These are phyloP conservation scores for Neopelma chrysocephalum DNA, from an alignment of 2,797 vertebrate species.

Conservation along the genomic window DNA sequence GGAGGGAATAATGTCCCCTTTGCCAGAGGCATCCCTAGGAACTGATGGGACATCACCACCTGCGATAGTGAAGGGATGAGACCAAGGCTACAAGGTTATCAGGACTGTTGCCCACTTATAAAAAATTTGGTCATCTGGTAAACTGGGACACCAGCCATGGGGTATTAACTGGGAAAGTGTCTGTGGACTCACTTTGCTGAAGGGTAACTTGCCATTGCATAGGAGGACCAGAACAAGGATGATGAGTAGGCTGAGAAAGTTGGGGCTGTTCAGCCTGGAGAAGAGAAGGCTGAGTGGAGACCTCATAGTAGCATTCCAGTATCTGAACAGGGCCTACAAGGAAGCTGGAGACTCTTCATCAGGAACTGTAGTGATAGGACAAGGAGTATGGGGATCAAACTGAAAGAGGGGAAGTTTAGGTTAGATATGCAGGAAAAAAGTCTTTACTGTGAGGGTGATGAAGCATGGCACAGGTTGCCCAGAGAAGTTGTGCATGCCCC, in stretches of 20 bases:
- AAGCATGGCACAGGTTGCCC: background rate
- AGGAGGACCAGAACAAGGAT: background rate
- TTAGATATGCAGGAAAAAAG: background rate
- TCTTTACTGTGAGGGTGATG: background rate
- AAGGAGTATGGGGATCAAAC: background rate
- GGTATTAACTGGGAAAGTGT: background rate
- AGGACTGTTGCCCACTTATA: background rate
- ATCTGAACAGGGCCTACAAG: background rate
- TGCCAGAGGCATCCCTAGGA: background rate
- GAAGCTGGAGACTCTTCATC: background rate
- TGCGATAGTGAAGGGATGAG: background rate
- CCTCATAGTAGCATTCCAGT: background rate
- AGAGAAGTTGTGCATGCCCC: background rate
- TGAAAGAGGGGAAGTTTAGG: background rate
- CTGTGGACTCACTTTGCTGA: background rate
- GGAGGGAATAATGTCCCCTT: background rate
- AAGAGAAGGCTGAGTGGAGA: background rate
- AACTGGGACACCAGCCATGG: background rate
- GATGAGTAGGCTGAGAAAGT: background rate
- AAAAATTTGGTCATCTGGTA: background rate
- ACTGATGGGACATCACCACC: rapidly evolving
- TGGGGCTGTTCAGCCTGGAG: background rate
- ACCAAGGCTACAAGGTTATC: background rate
- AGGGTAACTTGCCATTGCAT: background rate
- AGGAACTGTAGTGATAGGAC: background rate